Base-by-base conservation (phyloP, 1,140 invertebrate genomes). In the Drosophila mauritiana region DNA sequence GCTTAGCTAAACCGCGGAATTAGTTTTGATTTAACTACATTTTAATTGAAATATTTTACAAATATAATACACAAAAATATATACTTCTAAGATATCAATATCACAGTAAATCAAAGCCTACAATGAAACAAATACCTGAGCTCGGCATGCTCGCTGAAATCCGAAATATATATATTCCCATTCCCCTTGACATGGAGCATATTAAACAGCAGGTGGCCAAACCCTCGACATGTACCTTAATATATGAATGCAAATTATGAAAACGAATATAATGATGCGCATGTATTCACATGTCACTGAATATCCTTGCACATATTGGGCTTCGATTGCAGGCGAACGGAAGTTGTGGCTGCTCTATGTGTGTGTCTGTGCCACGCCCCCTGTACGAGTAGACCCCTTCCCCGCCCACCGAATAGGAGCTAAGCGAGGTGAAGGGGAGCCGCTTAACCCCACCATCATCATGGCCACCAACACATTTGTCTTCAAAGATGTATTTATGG, bases 401-500 rank as follows among this genome's bases (percentile, higher is more conserved):
- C 15, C 8, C 8, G 7, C 27, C 49, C 5, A 34, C 3, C 40
- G 3, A 36, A 27, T 52, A 11, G 4, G 31, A 27, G 52, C 13
- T 25, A 2, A 3, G 12, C 13, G 34, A 40, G 51, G 65, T 59
- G 42, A 22, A 10, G 36, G 43, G 12, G 11, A 5, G 10, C 20
- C 36, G 22, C 42, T 39, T 34, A 51, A 27, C 57, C 27, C 56
- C 51, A 15, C 39, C 40, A 17, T 34, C 48, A 36, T 31, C 48
- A 31, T 5, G 15, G 34, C 52, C 22, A 39, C 34, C 52, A 51
- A 51, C 54, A 69, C 62, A 77, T 78, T 81, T 86, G 83, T 77
- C 70, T 73, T 49, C 48, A 59, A 73, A 75, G 76, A 49, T 84
- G 49, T 84, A 84, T 80, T 84, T 84, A 84, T 83, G 64, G 62